Evolutionary conservation across 2,888 invertebrate genomes (phyloP), one percentile per base, ranked within the genome.

Genomic region (Parthenolecanium corni): DNA sequence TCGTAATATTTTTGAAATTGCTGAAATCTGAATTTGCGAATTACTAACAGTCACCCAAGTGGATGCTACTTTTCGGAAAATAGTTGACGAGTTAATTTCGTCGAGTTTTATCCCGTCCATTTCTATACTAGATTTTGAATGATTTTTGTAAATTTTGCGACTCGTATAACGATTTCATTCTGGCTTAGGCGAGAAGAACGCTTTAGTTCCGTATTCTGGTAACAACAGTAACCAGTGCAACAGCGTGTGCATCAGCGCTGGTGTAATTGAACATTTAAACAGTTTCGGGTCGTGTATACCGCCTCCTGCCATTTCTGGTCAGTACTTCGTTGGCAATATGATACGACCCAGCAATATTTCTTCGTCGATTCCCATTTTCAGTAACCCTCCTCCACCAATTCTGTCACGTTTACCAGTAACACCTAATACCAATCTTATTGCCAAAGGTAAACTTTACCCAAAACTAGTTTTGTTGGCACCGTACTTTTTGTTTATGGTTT

Each of bases 241-340:
- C 40, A 54, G 11, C 38, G 38, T 24, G 24, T 54, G 5, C 38
- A 18, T 24, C 20, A 54, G 42, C 38, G 40, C 21, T 23, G 42
- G 54, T 23, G 38, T 42, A 42, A 16, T 57, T 21, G 57, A 57
- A 16, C 46, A 47, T 46, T 57, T 47, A 14, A 57, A 57, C 47
- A 25, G 46, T 46, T 31, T 57, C 18, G 57, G 47, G 20, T 44
- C 57, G 5, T 57, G 46, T 31, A 57, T 57, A 46, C 57, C 57
- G n/a, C 57, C 57, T 18, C 57, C 57, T 23, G 31, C 57, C 47
- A 57, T 57, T 57, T 57, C 46, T 57, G 36, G 57, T 47, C 57
- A 57, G 42, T 57, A 57, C 31, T 57, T 57, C 21, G 57, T 57
- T 14, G 57, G 57, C 24, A 57, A 57, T n/a, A 46, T 46, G 46